phyloP scores from a whole-genome alignment of 2,888 invertebrate genomes.

The Drosophila incognita region DNA sequence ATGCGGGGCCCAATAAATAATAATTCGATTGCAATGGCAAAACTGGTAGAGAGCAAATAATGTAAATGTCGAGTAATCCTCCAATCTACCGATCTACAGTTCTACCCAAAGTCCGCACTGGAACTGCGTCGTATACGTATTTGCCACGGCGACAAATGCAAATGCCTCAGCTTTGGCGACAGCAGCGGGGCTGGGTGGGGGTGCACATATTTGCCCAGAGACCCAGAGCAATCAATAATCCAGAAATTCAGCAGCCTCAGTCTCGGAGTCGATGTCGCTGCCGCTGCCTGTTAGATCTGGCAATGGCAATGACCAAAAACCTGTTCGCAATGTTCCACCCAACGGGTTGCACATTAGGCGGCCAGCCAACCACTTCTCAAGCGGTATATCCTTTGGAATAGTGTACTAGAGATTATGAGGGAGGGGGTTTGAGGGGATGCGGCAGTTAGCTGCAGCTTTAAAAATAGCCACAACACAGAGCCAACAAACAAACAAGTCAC shows the following conservation, averaged over 20 bases:
- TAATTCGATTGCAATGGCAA: slow-evolving; percentile 59
- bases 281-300: slow-evolving; percentile 41
- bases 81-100: neutral
- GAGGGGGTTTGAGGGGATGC: neutral
- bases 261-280: slow-evolving; percentile 6
- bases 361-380: slow-evolving; percentile 29
- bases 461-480: slow-evolving; percentile 69
- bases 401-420: neutral
- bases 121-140: slow-evolving; percentile 28
- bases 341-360: slow-evolving; percentile 71
- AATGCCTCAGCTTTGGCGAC: slow-evolving; percentile 27
- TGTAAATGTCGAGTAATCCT: slow-evolving; percentile 34
- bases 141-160: slow-evolving; percentile 71
- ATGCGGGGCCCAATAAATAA: slow-evolving; percentile 68
- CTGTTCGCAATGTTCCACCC: slow-evolving; percentile 59
- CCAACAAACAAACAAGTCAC: slow-evolving; percentile 74
- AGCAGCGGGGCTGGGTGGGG: neutral
- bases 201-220: slow-evolving; percentile 69
- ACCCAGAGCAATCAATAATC: slow-evolving; percentile 80
- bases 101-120: neutral
- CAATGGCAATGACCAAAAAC: slow-evolving; percentile 51
- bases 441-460: slow-evolving; percentile 42
- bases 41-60: slow-evolving; percentile 69
- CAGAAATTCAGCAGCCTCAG: slow-evolving; percentile 44
- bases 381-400: slow-evolving; percentile 48